A percentile compares a stretch with the other conserved stretches of the same genome.
These are phyloP conservation scores for Rattus rattus DNA, from an alignment of 2,113 vertebrate genomes.

Conservation along the genomic window DNA sequence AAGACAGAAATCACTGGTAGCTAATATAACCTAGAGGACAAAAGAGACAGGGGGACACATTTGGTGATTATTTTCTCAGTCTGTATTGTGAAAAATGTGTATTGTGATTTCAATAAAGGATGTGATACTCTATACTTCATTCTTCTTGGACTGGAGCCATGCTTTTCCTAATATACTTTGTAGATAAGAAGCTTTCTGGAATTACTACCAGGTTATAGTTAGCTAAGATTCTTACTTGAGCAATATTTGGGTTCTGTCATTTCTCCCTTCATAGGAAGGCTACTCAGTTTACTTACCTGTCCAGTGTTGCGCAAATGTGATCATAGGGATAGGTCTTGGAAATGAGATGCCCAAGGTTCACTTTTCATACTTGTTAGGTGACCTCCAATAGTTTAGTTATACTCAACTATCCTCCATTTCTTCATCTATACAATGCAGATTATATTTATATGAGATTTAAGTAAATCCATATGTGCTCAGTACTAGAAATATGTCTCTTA, in stretches of 20 bases:
- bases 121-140: background rate
- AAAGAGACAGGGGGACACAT: background rate
- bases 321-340: background rate
- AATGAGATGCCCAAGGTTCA: background rate
- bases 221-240: background rate
- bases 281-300: background rate
- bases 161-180: background rate
- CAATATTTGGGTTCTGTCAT: background rate
- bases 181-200: background rate
- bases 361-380: background rate
- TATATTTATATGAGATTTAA: background rate
- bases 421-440: constrained; percentile 12
- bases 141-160: background rate
- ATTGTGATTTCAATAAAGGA: background rate
- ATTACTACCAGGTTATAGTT: background rate
- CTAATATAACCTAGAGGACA: background rate
- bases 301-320: background rate
- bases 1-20: background rate
- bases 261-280: background rate
- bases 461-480: background rate
- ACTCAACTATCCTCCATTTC: background rate
- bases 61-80: background rate
- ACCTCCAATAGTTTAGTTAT: background rate
- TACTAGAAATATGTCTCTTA: background rate
- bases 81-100: background rate